Evolutionary conservation across 2,113 vertebrate genomes (phyloP).

Genomic region (Piaya cayana): DNA sequence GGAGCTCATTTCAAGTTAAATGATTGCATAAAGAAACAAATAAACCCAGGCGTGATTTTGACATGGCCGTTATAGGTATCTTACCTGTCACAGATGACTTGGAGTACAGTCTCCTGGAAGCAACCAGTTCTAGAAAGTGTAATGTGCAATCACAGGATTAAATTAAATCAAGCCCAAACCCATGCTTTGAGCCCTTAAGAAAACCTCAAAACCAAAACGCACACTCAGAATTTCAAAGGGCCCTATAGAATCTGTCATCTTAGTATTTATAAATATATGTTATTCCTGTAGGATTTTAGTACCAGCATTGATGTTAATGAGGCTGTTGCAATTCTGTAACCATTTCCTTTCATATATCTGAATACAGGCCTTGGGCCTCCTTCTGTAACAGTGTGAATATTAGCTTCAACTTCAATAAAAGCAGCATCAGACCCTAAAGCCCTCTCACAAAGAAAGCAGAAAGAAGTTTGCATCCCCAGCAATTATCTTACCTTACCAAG

Average conservation of each 20-base stretch:
- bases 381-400: neutral
- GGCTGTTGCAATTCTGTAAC: constrained; percentile 17
- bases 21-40: constrained; percentile 64
- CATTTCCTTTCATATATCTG: neutral
- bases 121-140: constrained; percentile 76
- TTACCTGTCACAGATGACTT: constrained; percentile 86
- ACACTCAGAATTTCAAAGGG: constrained; percentile 48
- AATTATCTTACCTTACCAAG: neutral
- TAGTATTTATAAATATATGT: constrained; percentile 53
- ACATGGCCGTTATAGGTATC: constrained; percentile 9
- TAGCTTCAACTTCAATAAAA: neutral
- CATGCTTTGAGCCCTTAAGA: constrained; percentile 15
- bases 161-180: constrained; percentile 43
- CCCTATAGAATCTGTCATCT: constrained; percentile 40
- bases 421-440: neutral
- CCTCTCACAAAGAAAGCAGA: neutral
- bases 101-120: constrained; percentile 75
- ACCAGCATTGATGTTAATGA: constrained; percentile 32
- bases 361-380: neutral
- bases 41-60: constrained; percentile 34
- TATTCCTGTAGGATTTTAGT: constrained; percentile 29
- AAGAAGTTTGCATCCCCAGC: neutral
- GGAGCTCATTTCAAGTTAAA: constrained; percentile 69
- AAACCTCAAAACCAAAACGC: neutral
- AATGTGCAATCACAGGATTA: constrained; percentile 50